Percentiles rank a stretch among this genome's conserved stretches.
These are phyloP conservation scores for Drosophila lacertosa DNA, from an alignment of 1,140 invertebrate genomes.

Conservation along the genomic window DNA sequence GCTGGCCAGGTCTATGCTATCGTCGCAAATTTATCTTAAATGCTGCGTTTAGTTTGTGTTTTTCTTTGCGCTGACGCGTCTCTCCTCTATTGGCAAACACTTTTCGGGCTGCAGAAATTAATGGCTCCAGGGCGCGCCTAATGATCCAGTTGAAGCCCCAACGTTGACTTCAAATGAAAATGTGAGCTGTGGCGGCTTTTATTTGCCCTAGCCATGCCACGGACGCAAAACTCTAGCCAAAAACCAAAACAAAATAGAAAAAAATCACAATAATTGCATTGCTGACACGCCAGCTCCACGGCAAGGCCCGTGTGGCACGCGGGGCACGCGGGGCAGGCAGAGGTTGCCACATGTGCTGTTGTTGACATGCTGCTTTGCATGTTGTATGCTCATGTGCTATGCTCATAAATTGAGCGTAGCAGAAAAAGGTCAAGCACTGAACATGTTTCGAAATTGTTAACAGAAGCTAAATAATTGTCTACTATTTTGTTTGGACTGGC, in stretches of 20 bases:
- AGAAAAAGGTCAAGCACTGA: conserved; percentile 69
- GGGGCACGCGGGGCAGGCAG: background rate
- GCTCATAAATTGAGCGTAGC: conserved; percentile 64
- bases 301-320: background rate
- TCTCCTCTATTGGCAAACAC: conserved; percentile 69
- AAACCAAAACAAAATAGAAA: conserved; percentile 11
- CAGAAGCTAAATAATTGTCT: conserved; percentile 44
- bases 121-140: conserved; percentile 73
- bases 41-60: conserved; percentile 70
- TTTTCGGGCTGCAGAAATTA: conserved; percentile 70
- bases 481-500: conserved; percentile 29
- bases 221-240: conserved; percentile 14
- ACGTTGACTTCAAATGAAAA: conserved; percentile 68
- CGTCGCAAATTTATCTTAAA: conserved; percentile 79
- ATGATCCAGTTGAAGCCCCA: conserved; percentile 59
- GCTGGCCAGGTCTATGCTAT: conserved; percentile 45
- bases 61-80: conserved; percentile 23
- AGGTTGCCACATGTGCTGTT: conserved; percentile 13
- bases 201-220: conserved; percentile 72
- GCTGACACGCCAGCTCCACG: conserved; percentile 62
- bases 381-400: conserved; percentile 51
- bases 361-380: conserved; percentile 59
- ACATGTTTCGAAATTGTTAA: conserved; percentile 56
- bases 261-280: conserved; percentile 79
- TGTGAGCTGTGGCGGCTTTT: conserved; percentile 61